These are phyloP conservation scores for Pomacea maculata DNA, from an alignment of 1,140 invertebrate genomes.

Conservation along the genomic window DNA sequence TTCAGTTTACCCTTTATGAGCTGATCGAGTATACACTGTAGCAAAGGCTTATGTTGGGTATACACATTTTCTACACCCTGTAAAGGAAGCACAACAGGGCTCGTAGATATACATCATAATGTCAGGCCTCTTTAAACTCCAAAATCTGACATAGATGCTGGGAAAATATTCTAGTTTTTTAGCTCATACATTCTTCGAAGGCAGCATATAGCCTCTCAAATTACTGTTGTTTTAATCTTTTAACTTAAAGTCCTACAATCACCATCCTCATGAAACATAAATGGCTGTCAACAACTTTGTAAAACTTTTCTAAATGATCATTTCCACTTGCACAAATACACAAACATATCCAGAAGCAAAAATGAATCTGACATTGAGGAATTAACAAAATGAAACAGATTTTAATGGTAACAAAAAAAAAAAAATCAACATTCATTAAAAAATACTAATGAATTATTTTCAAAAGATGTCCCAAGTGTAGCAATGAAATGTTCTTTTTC, in stretches of 20 bases:
- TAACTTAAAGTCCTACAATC: too few species aligned
- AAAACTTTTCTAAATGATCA: background rate
- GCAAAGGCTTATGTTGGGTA: conserved; percentile 89
- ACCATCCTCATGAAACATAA: too few species aligned
- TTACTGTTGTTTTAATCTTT: too few species aligned
- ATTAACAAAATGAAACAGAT: background rate
- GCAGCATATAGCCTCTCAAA: too few species aligned
- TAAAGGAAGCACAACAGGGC: background rate
- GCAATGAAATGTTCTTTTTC: background rate
- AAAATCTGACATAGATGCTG: background rate
- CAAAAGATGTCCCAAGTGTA: background rate
- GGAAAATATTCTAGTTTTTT: background rate
- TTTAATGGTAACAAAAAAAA: background rate
- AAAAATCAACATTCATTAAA: background rate
- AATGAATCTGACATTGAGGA: conserved; percentile 10
- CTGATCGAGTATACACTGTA: conserved; percentile 88
- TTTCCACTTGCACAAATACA: background rate
- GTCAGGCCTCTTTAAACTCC: background rate
- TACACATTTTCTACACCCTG: conserved; percentile 97
- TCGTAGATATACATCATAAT: background rate
- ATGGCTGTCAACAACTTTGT: too few species aligned
- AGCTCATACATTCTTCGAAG: too few species aligned
- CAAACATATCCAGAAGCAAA: background rate
- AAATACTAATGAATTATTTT: background rate
- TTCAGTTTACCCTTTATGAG: conserved; percentile 86